A percentile compares a stretch with the other conserved stretches of the same genome.
phyloP scores from a whole-genome alignment of 1,140 invertebrate genomes.

The Maconellicoccus hirsutus region DNA sequence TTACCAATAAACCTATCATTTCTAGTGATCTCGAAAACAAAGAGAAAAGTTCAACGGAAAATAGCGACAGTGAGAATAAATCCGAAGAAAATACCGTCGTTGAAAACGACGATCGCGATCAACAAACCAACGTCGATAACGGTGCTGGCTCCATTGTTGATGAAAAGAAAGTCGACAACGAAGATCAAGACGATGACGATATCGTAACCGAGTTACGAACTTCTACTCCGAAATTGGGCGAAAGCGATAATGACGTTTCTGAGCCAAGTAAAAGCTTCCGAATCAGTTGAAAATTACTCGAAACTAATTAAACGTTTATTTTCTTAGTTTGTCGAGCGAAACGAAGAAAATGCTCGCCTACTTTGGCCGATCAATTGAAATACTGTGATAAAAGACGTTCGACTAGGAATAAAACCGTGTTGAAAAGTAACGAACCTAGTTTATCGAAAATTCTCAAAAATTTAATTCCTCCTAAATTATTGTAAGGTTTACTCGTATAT shows the following conservation, averaged over 20 bases:
- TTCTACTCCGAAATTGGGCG: neutral
- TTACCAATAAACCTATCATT: neutral
- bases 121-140: neutral
- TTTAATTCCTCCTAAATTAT: slow-evolving; percentile 44
- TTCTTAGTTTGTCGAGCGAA: slow-evolving; percentile 33
- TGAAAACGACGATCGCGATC: neutral
- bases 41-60: neutral
- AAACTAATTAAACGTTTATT: neutral
- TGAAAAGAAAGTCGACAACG: neutral
- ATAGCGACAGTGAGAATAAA: neutral
- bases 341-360: slow-evolving; percentile 50
- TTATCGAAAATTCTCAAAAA: slow-evolving; percentile 49
- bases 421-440: slow-evolving; percentile 46
- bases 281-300: neutral
- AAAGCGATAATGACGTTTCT: neutral
- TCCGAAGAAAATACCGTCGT: neutral
- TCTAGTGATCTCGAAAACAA: neutral
- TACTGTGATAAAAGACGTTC: slow-evolving; percentile 60
- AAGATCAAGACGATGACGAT: neutral
- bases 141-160: neutral
- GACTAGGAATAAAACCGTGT: slow-evolving; percentile 44
- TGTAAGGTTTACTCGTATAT: slow-evolving; percentile 35
- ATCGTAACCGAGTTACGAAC: neutral
- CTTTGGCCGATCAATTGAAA: slow-evolving; percentile 54
- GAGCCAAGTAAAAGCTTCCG: neutral